Percentiles rank a stretch among this genome's conserved stretches.
phyloP scores from a whole-genome alignment of 2,113 vertebrate species.

The Xerus inauris region DNA sequence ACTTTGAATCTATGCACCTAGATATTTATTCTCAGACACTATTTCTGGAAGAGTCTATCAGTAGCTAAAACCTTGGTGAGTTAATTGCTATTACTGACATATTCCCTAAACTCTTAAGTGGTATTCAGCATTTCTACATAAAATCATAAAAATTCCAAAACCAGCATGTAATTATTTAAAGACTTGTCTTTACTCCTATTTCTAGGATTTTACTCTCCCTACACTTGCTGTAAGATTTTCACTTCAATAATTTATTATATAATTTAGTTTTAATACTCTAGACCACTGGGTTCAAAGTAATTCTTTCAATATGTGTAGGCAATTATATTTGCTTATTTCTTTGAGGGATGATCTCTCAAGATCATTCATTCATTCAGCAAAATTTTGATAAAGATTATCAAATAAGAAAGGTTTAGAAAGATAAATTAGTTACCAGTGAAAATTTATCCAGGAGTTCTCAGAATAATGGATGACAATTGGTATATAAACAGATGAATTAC shows the following conservation, averaged over 20 bases:
- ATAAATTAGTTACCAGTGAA: neutral
- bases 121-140: neutral
- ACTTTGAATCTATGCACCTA: neutral
- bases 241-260: neutral
- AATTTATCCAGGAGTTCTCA: neutral
- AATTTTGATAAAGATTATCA: neutral
- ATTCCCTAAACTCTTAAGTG: neutral
- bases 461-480: neutral
- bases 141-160: neutral
- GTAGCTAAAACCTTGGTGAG: neutral
- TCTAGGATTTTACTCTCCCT: neutral
- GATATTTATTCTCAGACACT: neutral
- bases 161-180: neutral
- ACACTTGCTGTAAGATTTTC: neutral
- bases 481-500: neutral
- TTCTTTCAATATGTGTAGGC: neutral
- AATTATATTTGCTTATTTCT: neutral
- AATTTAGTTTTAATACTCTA: neutral
- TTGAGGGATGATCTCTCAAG: neutral
- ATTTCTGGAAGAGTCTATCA: neutral
- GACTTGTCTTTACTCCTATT: neutral
- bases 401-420: neutral
- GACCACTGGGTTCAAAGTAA: neutral
- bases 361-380: slow-evolving; percentile 10
- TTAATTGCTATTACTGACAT: neutral